A percentile compares a stretch with the other conserved stretches of the same genome.
Conservation (phyloP, 2,797 vertebrate species). For the Dicrostonyx torquatus region DNA sequence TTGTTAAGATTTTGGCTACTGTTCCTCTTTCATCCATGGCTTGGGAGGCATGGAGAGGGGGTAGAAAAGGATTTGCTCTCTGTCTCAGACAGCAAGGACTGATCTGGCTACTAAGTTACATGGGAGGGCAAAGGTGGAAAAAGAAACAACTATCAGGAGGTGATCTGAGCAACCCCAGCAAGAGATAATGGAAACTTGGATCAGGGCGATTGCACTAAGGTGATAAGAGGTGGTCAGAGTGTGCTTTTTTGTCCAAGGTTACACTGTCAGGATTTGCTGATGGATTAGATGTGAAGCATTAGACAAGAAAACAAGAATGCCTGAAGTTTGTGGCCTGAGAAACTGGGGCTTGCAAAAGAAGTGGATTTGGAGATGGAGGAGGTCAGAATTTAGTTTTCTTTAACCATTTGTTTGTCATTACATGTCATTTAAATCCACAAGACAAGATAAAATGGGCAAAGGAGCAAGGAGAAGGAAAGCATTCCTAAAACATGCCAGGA, state of each 20-base stretch:
- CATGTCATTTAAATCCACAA: conserved; percentile 18
- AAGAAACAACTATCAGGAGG: conserved; percentile 2
- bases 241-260: conserved; percentile 5
- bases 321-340: neutral
- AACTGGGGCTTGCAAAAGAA: conserved; percentile 9
- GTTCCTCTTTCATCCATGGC: neutral
- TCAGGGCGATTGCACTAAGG: neutral
- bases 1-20: conserved; percentile 45
- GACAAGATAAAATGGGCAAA: neutral
- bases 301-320: conserved; percentile 18
- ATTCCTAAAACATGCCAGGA: neutral
- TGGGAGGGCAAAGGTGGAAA: conserved; percentile 16
- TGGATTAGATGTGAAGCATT: neutral
- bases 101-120: conserved; percentile 32
- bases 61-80: conserved; percentile 1
- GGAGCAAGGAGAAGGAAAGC: neutral
- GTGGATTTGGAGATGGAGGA: neutral
- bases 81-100: neutral
- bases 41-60: neutral
- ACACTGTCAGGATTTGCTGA: conserved; percentile 31
- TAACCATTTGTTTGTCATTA: neutral
- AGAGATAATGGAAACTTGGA: conserved; percentile 2
- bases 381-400: conserved; percentile 28
- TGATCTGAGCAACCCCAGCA: neutral
- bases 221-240: conserved; percentile 31